Conservation (phyloP, 2,888 invertebrate species). For the Drosophila subsilvestris region DNA sequence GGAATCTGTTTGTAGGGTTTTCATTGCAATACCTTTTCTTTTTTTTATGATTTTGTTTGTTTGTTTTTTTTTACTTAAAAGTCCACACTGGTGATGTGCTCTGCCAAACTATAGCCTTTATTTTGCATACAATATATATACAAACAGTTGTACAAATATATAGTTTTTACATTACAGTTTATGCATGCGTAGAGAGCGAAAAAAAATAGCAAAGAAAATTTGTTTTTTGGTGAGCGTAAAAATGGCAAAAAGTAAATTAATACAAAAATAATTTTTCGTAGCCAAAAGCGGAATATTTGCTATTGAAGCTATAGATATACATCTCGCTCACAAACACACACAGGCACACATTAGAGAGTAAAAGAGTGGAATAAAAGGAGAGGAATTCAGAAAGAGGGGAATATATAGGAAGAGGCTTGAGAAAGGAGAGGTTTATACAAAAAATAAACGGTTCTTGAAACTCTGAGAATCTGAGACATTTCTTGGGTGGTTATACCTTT, state of each 20-base stretch:
- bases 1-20: constrained; percentile 34
- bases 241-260: constrained; percentile 33
- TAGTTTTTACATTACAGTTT: constrained; percentile 31
- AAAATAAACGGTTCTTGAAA: background rate
- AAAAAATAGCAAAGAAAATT: constrained; percentile 62
- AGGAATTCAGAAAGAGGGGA: constrained; percentile 1
- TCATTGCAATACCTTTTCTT: constrained; percentile 59
- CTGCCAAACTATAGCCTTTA: constrained; percentile 81
- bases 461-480: constrained; percentile 37
- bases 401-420: constrained; percentile 14
- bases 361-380: background rate
- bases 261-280: background rate
- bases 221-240: constrained; percentile 20
- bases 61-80: constrained; percentile 69
- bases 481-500: constrained; percentile 75
- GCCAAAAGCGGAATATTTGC: constrained; percentile 4
- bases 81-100: constrained; percentile 81
- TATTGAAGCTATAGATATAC: background rate
- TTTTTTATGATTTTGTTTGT: constrained; percentile 8
- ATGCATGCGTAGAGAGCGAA: constrained; percentile 54
- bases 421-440: background rate
- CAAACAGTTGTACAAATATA: constrained; percentile 36
- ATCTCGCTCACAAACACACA: background rate
- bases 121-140: constrained; percentile 32
- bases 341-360: background rate